Evolutionary conservation across 1,140 invertebrate genomes (phyloP).

Genomic region (Drosophila tsacasi): DNA sequence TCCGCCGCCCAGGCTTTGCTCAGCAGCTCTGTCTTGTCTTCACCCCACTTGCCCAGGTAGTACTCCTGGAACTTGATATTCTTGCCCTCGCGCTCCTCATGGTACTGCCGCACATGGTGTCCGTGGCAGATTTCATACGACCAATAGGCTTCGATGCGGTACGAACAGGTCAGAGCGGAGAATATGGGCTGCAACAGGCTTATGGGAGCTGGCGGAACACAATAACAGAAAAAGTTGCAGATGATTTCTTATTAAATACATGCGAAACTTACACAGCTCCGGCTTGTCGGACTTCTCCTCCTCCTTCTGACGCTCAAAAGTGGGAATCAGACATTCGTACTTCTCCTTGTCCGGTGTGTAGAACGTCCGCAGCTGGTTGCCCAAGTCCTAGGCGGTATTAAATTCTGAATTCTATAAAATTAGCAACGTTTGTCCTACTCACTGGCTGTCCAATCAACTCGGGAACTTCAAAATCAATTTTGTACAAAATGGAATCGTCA

Average conservation of each 20-base stretch:
- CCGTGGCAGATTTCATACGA: constrained; percentile 99
- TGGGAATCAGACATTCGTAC: constrained; percentile 92
- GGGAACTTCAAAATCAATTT: constrained; percentile 92
- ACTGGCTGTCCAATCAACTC: constrained; percentile 63
- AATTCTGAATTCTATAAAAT: background rate
- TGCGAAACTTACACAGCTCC: constrained; percentile 86
- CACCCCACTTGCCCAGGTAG: constrained; percentile 91
- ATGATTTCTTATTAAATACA: background rate
- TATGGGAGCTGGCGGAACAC: constrained; percentile 87
- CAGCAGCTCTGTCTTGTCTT: constrained; percentile 87
- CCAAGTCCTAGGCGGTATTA: constrained; percentile 83
- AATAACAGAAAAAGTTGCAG: background rate
- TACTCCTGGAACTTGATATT: constrained; percentile 93
- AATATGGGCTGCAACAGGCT: constrained; percentile 92
- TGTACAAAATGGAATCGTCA: constrained; percentile 93
- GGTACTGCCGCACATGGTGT: constrained; percentile 95
- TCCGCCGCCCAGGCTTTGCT: constrained; percentile 84
- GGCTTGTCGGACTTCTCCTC: constrained; percentile 87
- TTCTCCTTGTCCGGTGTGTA: constrained; percentile 89
- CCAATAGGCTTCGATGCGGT: constrained; percentile 97
- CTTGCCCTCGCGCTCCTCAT: constrained; percentile 97
- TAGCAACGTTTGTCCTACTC: background rate
- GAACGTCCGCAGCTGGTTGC: constrained; percentile 86
- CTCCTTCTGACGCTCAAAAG: constrained; percentile 87
- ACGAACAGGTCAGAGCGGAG: constrained; percentile 91